Evolutionary conservation across 2,797 vertebrate species (phyloP).

Genomic region (Sebastes steindachneri): DNA sequence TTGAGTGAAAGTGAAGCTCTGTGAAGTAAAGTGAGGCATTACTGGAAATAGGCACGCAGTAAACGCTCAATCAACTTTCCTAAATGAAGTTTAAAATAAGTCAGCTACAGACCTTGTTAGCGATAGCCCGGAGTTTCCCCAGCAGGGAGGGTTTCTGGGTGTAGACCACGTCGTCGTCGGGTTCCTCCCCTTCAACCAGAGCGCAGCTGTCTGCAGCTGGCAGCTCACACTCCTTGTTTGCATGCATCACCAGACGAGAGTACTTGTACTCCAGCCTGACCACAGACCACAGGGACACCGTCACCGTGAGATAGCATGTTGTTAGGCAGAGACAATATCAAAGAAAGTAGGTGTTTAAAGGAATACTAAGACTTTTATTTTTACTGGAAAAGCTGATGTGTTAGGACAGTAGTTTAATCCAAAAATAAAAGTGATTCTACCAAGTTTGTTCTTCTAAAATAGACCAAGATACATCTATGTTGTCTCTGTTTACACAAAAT

Average conservation of each 20-base stretch:
- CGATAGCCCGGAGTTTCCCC: constrained; percentile 93
- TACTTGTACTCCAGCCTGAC: constrained; percentile 97
- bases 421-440: not conserved
- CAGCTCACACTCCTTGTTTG: constrained; percentile 95
- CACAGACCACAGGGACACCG: constrained; percentile 20
- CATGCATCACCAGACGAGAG: constrained; percentile 95
- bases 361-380: not conserved
- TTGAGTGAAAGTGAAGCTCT: not conserved
- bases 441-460: not conserved
- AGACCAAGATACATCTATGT: not conserved
- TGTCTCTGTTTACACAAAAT: not conserved
- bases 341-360: not conserved
- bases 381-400: not conserved
- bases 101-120: constrained; percentile 88
- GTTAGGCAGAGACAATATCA: not conserved
- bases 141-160: constrained; percentile 93
- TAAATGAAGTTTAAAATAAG: not conserved
- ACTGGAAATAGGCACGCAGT: not conserved
- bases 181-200: constrained; percentile 91
- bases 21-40: not conserved
- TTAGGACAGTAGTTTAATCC: not conserved
- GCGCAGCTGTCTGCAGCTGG: constrained; percentile 96
- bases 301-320: constrained; percentile 1
- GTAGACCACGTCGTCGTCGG: constrained; percentile 94
- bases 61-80: not conserved